Base-by-base conservation (phyloP, 92 coral and sea anemone genomes). In the Chrysogorgia sp. region DNA sequence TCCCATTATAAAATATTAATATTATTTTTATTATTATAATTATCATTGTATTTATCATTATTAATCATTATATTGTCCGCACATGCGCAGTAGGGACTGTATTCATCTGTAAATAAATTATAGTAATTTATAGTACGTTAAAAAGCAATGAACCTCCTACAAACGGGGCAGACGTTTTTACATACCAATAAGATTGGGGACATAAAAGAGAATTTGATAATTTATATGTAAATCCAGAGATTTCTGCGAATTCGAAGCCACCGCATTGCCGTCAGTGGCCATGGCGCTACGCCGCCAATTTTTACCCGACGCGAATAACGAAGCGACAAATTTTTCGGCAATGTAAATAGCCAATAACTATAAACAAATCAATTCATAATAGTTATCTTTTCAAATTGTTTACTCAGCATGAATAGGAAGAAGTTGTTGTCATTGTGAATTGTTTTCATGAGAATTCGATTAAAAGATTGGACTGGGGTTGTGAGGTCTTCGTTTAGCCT, bases 111-210 rank as follows among this genome's bases (percentile, higher is more conserved):
- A 2, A 48, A 31, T 10, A 32, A 53, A 57, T 26, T 5, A 24
- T 29, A 12, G 19, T 9, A 19, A 8, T 19, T 24, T 40, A 9
- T n/a, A 24, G 63, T 13, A 25, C 10, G 14, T 31, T 25, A 20
- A 24, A 10, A 20, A 2, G 58, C 10, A 3, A 22, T 45, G 37
- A 35, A 40, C 61, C 20, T 63, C 47, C 45, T 24, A 0, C 55
- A 58, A 33, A 52, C 2, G 45, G 28, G 2, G 31, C 15, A 50
- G 45, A 8, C 28, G 32, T 47, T 64, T 90, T 71, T n/a, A 47
- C 43, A 37, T 26, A 91, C 97, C 97, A 66, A 91, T 91, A 33
- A 91, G 37, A 69, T 91, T 91, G 1, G 97, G 97, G 12, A 91
- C 85, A 57, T 80, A 89, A 34, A 82, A 68, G 31, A 88, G 85